A percentile compares a stretch with the other conserved stretches of the same genome.
Conservation (phyloP, 2,888 invertebrate genomes). For the Tolmerus cingulatus region DNA sequence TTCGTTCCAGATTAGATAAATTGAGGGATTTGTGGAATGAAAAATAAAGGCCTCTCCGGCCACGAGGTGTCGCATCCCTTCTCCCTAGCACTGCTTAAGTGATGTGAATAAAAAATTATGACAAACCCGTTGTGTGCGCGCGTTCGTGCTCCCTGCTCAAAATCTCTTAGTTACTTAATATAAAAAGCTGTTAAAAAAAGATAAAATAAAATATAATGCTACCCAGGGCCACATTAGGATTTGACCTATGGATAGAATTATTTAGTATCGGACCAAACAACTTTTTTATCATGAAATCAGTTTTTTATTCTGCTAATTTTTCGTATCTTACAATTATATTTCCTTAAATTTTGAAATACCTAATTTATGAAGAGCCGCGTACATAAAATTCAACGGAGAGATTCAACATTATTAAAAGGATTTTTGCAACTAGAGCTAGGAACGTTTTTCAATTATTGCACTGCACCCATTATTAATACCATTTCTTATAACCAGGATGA, state of each 20-base stretch:
- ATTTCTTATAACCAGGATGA: too few relatives aligned
- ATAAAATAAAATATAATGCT: slow-evolving; percentile 39
- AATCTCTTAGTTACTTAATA: not conserved
- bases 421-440: too few relatives aligned
- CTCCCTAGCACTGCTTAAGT: slow-evolving; percentile 35
- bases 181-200: slow-evolving; percentile 39
- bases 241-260: slow-evolving; percentile 38
- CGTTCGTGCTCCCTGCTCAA: not conserved
- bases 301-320: too few relatives aligned
- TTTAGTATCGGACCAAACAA: slow-evolving; percentile 47
- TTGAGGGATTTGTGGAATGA: slow-evolving; percentile 42
- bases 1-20: slow-evolving; percentile 34
- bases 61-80: slow-evolving; percentile 8
- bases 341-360: too few relatives aligned
- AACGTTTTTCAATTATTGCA: too few relatives aligned
- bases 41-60: slow-evolving; percentile 41
- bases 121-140: slow-evolving; percentile 31
- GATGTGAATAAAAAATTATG: slow-evolving; percentile 49
- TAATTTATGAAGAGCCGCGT: too few relatives aligned
- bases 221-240: not conserved
- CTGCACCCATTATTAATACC: too few relatives aligned
- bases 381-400: too few relatives aligned
- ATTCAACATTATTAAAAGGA: too few relatives aligned
- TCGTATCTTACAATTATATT: too few relatives aligned
- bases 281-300: slow-evolving; percentile 9